Evolutionary conservation across 2,888 invertebrate genomes (phyloP), one percentile per base, ranked within the genome.

Genomic region (Leptinotarsa haldemani): DNA sequence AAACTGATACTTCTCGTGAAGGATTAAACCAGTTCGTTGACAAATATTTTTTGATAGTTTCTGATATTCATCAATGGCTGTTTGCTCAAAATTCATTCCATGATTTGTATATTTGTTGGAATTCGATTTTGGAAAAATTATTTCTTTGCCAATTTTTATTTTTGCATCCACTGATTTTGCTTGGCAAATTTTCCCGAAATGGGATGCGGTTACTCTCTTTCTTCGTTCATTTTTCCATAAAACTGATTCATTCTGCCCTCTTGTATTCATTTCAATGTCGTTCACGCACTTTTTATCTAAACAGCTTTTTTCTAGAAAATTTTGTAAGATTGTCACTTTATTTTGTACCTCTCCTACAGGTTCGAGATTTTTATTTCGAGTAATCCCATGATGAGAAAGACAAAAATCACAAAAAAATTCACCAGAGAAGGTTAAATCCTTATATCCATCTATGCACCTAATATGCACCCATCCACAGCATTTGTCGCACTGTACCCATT

Each of bases 221-320:
- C 46, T 69, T 5, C 16, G 16, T 69, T 69, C 58, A 18, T 69
- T 69, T 20, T 69, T 69, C 69, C 47, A 69, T 56, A 69, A 46
- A 56, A 56, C 61, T 56, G 58, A 69, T 56, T 56, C 46, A 20
- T 15, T 30, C 18, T 69, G n/a, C 50, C 30, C 25, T 56, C 68
- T 69, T 56, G 69, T 52, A 52, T 22, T n/a, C 13, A 18, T 7
- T 20, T 68, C 15, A 56, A 56, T 64, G 12, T 64, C 13, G 3
- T 64, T 16, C 9, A 64, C 20, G 16, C 46, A 40, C 12, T 15
- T 16, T 64, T 16, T 18, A 40, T 64, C 64, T n/a, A 64, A 46
- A 13, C 30, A 18, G 12, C 3, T 16, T 30, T 40, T 9, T 12
- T 64, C 64, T 16, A 40, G 16, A 40, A 9, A 64, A 15, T 64